These are phyloP conservation scores for Datnioides undecimradiatus DNA, from an alignment of 2,113 vertebrate species.

Conservation along the genomic window DNA sequence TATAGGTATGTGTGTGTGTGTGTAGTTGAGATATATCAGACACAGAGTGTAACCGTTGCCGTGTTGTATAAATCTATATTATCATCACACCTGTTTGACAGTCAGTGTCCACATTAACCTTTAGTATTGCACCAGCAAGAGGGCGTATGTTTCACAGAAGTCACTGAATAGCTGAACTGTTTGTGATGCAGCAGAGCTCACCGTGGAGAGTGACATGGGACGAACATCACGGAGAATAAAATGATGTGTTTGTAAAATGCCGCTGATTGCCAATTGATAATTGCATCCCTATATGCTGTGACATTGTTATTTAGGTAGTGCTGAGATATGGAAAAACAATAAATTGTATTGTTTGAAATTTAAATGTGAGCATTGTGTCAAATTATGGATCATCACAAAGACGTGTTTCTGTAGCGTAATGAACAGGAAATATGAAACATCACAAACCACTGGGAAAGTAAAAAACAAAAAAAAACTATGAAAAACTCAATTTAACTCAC, in stretches of 20 bases:
- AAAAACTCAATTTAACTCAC: too few species aligned
- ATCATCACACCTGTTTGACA: constrained; percentile 21
- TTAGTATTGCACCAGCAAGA: constrained; percentile 26
- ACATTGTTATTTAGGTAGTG: not conserved
- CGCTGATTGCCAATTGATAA: not conserved
- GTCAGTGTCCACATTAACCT: constrained; percentile 6
- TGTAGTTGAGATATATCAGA: constrained; percentile 6
- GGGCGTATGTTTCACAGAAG: constrained; percentile 3
- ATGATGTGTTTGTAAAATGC: not conserved
- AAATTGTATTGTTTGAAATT: constrained; percentile 36
- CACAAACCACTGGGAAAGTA: not conserved
- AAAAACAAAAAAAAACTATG: too few species aligned
- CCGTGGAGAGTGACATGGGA: not conserved
- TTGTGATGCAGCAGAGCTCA: not conserved
- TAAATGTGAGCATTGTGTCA: not conserved
- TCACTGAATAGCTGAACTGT: constrained; percentile 7
- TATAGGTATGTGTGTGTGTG: constrained; percentile 19
- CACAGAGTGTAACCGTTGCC: constrained; percentile 1
- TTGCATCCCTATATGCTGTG: constrained; percentile 35
- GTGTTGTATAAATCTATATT: constrained; percentile 20
- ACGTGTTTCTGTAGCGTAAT: not conserved
- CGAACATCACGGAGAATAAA: not conserved
- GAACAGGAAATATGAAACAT: not conserved
- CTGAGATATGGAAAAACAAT: constrained; percentile 23
- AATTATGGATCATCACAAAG: not conserved